Conservation (phyloP, 2,113 vertebrate genomes). For the Brevimyrus niger region DNA sequence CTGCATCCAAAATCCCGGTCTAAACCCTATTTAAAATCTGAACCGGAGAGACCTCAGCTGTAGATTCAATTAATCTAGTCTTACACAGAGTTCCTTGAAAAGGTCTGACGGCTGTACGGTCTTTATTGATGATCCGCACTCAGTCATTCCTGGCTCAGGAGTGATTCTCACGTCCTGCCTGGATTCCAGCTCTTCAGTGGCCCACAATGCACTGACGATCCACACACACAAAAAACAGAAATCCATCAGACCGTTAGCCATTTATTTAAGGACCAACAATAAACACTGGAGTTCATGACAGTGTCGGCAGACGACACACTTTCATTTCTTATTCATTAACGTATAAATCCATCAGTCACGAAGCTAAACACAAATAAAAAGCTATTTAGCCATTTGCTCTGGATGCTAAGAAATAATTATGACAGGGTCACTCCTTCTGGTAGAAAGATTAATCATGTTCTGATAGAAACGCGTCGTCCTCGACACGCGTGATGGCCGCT, state of each 20-base stretch:
- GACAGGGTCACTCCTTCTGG: conserved; percentile 69
- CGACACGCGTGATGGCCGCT: conserved; percentile 75
- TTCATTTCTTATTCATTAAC: conserved; percentile 38
- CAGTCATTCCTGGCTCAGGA: background rate
- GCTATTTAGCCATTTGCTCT: conserved; percentile 75
- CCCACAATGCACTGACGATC: background rate
- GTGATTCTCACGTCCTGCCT: background rate
- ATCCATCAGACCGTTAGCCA: conserved; percentile 1
- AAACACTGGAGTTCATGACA: conserved; percentile 6
- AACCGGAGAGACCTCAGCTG: background rate
- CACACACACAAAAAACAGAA: background rate
- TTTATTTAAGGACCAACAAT: background rate
- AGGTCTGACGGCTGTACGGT: background rate
- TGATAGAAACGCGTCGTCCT: conserved; percentile 76
- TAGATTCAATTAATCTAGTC: conserved; percentile 3
- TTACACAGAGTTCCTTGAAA: background rate
- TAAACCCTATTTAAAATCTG: background rate
- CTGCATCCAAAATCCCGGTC: background rate
- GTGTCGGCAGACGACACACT: conserved; percentile 24
- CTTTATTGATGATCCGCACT: conserved; percentile 1
- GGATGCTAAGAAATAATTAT: conserved; percentile 71
- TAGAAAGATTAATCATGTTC: conserved; percentile 89
- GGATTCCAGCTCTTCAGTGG: background rate
- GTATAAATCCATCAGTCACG: conserved; percentile 32
- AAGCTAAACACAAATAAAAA: conserved; percentile 59